Percentiles rank a stretch among this genome's conserved stretches.
These are phyloP conservation scores for Drosophila suboccidentalis DNA, from an alignment of 2,888 invertebrate genomes.

Conservation along the genomic window DNA sequence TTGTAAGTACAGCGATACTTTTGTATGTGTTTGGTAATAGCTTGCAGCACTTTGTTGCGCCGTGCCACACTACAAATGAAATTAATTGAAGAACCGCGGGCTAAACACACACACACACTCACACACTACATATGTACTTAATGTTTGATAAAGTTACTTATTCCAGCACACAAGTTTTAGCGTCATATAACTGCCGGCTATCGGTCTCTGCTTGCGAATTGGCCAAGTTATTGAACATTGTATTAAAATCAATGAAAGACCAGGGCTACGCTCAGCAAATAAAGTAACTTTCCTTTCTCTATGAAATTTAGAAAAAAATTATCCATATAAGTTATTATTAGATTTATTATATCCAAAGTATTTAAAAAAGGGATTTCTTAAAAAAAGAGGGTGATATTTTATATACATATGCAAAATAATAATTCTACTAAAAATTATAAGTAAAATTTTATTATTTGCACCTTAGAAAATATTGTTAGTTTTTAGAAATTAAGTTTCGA, in stretches of 20 bases:
- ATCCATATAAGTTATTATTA: too few species aligned
- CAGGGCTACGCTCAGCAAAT: neutral
- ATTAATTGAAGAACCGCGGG: conserved; percentile 70
- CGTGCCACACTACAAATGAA: conserved; percentile 68
- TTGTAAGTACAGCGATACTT: conserved; percentile 60
- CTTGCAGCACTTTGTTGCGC: conserved; percentile 62
- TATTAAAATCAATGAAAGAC: conserved; percentile 27
- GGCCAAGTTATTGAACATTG: conserved; percentile 21
- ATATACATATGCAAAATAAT: too few species aligned
- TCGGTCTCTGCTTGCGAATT: conserved; percentile 35
- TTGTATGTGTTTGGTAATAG: conserved; percentile 58
- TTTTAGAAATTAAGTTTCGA: too few species aligned
- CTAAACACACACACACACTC: conserved; percentile 29
- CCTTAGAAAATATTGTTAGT: too few species aligned
- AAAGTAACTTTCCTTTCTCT: too few species aligned
- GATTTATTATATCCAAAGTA: too few species aligned
- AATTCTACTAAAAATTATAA: too few species aligned
- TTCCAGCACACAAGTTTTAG: conserved; percentile 52
- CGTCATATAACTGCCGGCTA: conserved; percentile 69
- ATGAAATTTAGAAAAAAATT: too few species aligned
- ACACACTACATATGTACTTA: conserved; percentile 24
- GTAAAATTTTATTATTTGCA: too few species aligned
- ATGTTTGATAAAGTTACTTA: conserved; percentile 51
- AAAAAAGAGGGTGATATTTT: too few species aligned
- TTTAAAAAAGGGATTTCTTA: too few species aligned